phyloP scores from a whole-genome alignment of 2,797 vertebrate species.

The Pipistrellus pygmaeus region DNA sequence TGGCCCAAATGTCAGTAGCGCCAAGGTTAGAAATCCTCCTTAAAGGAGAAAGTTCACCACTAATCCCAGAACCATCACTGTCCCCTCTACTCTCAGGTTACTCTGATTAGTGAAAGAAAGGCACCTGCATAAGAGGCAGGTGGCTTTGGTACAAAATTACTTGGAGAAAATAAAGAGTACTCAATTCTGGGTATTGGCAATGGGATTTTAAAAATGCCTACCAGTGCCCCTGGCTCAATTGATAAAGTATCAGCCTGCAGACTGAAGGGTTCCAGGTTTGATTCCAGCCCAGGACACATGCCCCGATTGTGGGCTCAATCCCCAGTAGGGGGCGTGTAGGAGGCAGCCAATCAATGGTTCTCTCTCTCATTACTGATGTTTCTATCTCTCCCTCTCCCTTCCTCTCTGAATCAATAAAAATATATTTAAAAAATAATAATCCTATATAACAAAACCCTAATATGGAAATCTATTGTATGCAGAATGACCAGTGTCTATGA shows the following conservation, averaged over 20 bases:
- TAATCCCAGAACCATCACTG: background rate
- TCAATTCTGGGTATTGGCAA: background rate
- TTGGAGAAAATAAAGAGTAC: background rate
- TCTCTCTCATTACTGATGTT: no score
- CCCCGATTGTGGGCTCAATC: no score
- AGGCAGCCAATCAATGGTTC: no score
- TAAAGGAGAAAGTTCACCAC: background rate
- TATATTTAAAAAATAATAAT: no score
- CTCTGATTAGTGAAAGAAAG: background rate
- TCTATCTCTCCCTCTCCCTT: no score
- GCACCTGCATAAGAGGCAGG: background rate
- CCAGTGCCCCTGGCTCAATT: background rate
- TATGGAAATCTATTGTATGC: no score
- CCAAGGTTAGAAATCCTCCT: background rate
- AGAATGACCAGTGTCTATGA: no score
- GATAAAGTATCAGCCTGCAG: background rate
- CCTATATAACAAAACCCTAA: no score
- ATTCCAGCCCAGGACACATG: no score
- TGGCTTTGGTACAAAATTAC: background rate
- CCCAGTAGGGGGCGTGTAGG: no score
- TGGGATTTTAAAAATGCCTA: background rate
- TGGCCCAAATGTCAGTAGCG: background rate
- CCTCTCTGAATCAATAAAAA: no score
- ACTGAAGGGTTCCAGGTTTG: no score
- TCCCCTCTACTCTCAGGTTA: background rate